A percentile compares a stretch with the other conserved stretches of the same genome.
These are phyloP conservation scores for Auanema freiburgensis DNA, from an alignment of 2,888 invertebrate genomes.

Conservation along the genomic window DNA sequence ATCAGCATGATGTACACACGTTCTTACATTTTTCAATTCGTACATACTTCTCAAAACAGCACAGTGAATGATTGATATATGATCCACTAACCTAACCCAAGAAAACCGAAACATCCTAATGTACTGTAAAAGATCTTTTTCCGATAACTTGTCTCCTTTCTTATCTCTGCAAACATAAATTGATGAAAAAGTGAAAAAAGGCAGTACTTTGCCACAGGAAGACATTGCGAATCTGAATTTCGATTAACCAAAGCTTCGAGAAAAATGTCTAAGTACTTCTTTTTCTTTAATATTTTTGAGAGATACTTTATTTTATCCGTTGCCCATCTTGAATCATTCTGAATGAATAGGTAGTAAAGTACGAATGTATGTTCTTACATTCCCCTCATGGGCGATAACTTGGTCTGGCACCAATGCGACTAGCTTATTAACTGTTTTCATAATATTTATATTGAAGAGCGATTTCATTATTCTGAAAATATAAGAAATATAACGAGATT, in stretches of 20 bases:
- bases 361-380: background rate
- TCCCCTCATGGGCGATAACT: constrained; percentile 3
- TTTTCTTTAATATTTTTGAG: constrained; percentile 1
- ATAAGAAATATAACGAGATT: too few relatives aligned
- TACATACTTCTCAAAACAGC: too few relatives aligned
- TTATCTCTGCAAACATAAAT: too few relatives aligned
- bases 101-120: too few relatives aligned
- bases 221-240: constrained; percentile 1
- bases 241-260: constrained; percentile 9
- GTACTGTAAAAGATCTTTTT: too few relatives aligned
- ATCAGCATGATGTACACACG: too few relatives aligned
- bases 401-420: background rate
- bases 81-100: too few relatives aligned
- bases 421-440: background rate
- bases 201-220: constrained; percentile 4
- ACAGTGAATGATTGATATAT: too few relatives aligned
- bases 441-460: background rate
- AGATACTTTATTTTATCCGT: background rate
- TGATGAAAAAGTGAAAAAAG: background rate
- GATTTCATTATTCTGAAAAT: background rate
- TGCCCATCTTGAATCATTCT: constrained; percentile 14
- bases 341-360: background rate
- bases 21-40: too few relatives aligned
- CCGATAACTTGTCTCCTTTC: too few relatives aligned
- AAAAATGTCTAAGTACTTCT: constrained; percentile 10